phyloP scores from a whole-genome alignment of 1,140 invertebrate species.

The Heliconius hewitsoni region DNA sequence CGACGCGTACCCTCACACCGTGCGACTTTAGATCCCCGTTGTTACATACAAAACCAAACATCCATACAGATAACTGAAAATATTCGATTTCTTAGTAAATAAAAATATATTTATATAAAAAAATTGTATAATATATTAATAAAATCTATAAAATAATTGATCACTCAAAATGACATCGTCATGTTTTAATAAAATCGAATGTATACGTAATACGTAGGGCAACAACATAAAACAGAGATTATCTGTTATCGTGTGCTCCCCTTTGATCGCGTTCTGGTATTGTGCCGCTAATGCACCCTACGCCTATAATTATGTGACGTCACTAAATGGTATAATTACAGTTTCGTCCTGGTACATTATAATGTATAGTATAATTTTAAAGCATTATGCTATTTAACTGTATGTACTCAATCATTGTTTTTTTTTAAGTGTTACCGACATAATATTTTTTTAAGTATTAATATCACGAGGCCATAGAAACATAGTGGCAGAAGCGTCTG shows the following conservation, averaged over 20 bases:
- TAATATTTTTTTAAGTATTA: no score
- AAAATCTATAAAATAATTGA: not conserved
- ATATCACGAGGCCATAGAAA: no score
- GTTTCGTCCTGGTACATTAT: conserved; percentile 50
- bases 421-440: not conserved
- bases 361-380: conserved; percentile 29
- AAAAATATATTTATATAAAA: not conserved
- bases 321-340: conserved; percentile 70
- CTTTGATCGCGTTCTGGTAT: conserved; percentile 46
- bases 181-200: conserved; percentile 34
- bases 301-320: conserved; percentile 68
- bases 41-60: not conserved
- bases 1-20: conserved; percentile 41
- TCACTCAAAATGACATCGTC: conserved; percentile 21
- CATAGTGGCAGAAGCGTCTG: no score
- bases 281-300: conserved; percentile 67
- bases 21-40: not conserved
- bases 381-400: not conserved
- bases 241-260: conserved; percentile 51
- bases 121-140: not conserved
- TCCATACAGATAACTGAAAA: not conserved
- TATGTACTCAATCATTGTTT: not conserved
- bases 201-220: conserved; percentile 39
- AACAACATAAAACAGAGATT: conserved; percentile 50
- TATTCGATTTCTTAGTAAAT: not conserved